These are phyloP conservation scores for Myopa tessellatipennis DNA, from an alignment of 2,888 invertebrate genomes.

Conservation along the genomic window DNA sequence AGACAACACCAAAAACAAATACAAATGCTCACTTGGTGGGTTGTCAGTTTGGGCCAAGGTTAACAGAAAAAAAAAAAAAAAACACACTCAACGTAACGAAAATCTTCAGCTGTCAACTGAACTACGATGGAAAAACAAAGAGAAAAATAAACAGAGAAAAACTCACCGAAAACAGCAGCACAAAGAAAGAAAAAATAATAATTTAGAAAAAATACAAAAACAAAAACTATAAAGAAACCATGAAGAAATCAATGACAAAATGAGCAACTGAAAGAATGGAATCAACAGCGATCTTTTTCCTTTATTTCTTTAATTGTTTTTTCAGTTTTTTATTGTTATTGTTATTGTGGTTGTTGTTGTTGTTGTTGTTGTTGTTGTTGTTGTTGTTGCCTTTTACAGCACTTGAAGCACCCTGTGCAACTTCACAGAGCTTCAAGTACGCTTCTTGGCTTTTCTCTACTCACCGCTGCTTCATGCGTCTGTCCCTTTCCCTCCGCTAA, in stretches of 20 bases:
- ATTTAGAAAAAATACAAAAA: neutral
- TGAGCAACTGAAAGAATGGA: neutral
- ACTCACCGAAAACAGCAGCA: neutral
- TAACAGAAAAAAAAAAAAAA: neutral
- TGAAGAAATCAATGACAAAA: constrained; percentile 1
- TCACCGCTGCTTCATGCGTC: neutral
- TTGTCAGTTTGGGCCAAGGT: constrained; percentile 6
- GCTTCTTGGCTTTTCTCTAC: constrained; percentile 15
- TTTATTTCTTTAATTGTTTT: neutral
- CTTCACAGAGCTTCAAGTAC: too few species aligned
- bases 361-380: constrained; percentile 2
- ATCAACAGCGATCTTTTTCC: constrained; percentile 4
- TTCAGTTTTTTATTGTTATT: neutral
- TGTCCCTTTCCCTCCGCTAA: neutral
- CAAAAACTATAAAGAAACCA: neutral
- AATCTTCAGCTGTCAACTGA: neutral
- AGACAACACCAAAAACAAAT: neutral
- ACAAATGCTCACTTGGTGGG: neutral
- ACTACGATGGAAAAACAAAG: neutral
- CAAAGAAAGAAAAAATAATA: neutral
- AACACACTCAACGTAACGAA: neutral
- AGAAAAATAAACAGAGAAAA: neutral
- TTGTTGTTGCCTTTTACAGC: neutral
- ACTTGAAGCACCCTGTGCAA: too few species aligned
- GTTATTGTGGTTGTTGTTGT: constrained; percentile 2